Base-by-base conservation (phyloP, 2,113 vertebrate genomes). In the Brachyhypopomus gauderio region DNA sequence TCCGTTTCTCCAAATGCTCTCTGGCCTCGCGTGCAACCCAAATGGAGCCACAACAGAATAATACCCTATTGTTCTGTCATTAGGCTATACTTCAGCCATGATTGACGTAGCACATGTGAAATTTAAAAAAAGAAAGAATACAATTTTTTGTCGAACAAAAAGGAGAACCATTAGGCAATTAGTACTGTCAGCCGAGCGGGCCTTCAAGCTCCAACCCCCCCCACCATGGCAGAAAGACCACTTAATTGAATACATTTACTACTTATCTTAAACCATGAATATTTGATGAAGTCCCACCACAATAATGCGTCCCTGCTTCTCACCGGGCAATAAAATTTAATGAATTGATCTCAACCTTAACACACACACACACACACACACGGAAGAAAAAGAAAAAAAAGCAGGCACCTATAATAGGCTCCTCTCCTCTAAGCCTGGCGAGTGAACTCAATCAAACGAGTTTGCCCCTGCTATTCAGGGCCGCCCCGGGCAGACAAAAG, bases 341-440 rank as follows among this genome's bases (percentile, higher is more conserved):
- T 99, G 97, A 99, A 98, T 98, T 98, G 97, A 98, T 98, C 95
- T 97, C 95, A 95, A 97, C 96, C 80, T 98, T 98, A 96, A 98
- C 96, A 98, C 98, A 82, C 78, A 14, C 45, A 98, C 96, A 98
- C 98, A 82, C 77, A 80, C 72, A 73, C 77, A 84, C 97, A 96
- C 41, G 9, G 12, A 11, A 14, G 45, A 11, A 52, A 11, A 11
- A 11, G 8, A 11, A 11, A 11, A 11, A 11, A 11, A 11, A 11
- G 9, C 92, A 92, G 93, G 92, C 95, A 92, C 96, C 94, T 95
- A 97, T 97, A 96, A 95, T 95, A 88, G 94, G 91, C 90, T 92
- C 89, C 92, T 95, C 89, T 91, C 95, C 94, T 96, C 96, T 97
- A 98, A 98, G 95, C 96, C 97, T 95, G 89, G 95, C 94, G 95